A percentile compares a stretch with the other conserved stretches of the same genome.
phyloP scores from a whole-genome alignment of 2,797 vertebrate genomes.

The Echeneis naucrates region DNA sequence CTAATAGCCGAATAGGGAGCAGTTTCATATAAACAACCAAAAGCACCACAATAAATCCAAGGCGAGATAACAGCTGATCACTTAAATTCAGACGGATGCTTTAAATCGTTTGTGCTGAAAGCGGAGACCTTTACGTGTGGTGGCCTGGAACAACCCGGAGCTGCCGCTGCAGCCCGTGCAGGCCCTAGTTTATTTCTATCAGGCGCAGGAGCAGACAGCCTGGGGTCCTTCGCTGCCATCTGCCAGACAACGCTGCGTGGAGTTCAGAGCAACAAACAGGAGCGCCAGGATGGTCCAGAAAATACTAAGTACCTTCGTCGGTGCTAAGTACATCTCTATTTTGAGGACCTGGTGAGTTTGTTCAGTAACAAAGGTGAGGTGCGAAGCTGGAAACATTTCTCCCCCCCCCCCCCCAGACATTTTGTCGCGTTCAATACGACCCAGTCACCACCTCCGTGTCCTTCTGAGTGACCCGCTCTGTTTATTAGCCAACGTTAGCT shows the following conservation, averaged over 20 bases:
- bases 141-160: constrained; percentile 55
- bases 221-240: constrained; percentile 68
- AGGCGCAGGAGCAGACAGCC: constrained; percentile 65
- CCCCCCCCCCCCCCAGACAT: fast-evolving
- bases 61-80: not conserved
- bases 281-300: constrained; percentile 75
- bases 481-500: constrained; percentile 39
- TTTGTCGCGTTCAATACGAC: not conserved
- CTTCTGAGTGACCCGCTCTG: constrained; percentile 57
- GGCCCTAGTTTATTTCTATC: constrained; percentile 32
- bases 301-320: constrained; percentile 71
- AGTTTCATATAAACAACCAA: constrained; percentile 7
- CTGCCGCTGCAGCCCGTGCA: not conserved
- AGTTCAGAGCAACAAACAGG: constrained; percentile 10
- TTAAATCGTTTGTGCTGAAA: constrained; percentile 11
- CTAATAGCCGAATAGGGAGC: not conserved
- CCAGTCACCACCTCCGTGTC: constrained; percentile 22
- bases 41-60: constrained; percentile 1
- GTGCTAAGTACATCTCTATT: constrained; percentile 72
- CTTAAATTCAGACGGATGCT: not conserved
- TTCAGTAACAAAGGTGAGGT: too few relatives aligned
- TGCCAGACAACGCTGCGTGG: not conserved
- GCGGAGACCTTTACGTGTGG: constrained; percentile 4
- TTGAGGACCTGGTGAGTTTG: constrained; percentile 77
- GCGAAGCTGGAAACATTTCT: fast-evolving